Evolutionary conservation across 2,797 vertebrate species (phyloP).

Genomic region (Rhinella marina): DNA sequence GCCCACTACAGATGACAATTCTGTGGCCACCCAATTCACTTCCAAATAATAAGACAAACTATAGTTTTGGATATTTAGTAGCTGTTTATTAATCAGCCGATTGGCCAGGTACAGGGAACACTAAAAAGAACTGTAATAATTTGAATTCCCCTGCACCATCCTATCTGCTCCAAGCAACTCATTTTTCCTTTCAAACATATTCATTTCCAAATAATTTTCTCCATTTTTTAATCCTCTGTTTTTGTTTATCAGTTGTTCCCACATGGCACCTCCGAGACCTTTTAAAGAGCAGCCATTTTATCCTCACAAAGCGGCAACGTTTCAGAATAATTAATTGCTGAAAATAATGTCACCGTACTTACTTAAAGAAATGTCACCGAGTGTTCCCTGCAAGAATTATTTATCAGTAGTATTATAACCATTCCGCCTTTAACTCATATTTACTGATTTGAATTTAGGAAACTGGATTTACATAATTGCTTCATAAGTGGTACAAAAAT

Average conservation of each 20-base stretch:
- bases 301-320: slow-evolving; percentile 21
- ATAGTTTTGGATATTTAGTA: not conserved
- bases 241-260: slow-evolving; percentile 26
- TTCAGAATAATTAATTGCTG: slow-evolving; percentile 43
- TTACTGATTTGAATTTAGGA: not conserved
- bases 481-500: not conserved
- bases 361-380: slow-evolving; percentile 21
- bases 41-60: not conserved
- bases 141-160: not conserved
- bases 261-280: slow-evolving; percentile 18
- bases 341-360: slow-evolving; percentile 34
- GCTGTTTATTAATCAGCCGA: not conserved
- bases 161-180: slow-evolving; percentile 17
- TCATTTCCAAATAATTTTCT: slow-evolving; percentile 13
- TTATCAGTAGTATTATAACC: slow-evolving; percentile 7
- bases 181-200: not conserved
- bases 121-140: slow-evolving; percentile 1
- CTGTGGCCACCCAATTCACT: too few species aligned
- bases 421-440: not conserved
- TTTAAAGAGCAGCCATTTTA: slow-evolving; percentile 48
- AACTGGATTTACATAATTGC: not conserved
- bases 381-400: not conserved
- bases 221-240: slow-evolving; percentile 11
- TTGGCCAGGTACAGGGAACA: not conserved
- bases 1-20: not conserved